Evolutionary conservation across 1,140 invertebrate species (phyloP).

Genomic region (Heterodera schachtii): DNA sequence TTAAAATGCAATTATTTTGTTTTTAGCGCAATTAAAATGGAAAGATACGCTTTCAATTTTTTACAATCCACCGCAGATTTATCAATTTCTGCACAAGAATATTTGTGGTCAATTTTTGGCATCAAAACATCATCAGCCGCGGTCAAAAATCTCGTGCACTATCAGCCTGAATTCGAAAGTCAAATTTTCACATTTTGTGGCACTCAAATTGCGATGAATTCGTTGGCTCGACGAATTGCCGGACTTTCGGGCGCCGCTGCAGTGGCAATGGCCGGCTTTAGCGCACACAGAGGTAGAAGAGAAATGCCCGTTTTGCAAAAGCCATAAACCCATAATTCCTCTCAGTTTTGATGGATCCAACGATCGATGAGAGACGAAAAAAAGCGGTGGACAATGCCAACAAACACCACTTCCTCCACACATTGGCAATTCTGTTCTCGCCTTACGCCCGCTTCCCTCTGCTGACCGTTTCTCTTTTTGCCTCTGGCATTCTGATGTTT

Average conservation of each 20-base stretch:
- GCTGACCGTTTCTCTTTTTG: constrained; percentile 40
- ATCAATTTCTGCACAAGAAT: background rate
- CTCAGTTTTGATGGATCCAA: constrained; percentile 1
- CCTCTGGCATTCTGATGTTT: constrained; percentile 49
- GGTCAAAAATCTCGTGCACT: background rate
- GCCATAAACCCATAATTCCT: constrained; percentile 15
- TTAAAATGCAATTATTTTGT: too few species aligned
- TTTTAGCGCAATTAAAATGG: background rate
- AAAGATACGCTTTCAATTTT: background rate
- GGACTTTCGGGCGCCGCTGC: constrained; percentile 36
- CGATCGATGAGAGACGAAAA: constrained; percentile 40
- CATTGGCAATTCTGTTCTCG: constrained; percentile 33
- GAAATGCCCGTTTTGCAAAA: too few species aligned
- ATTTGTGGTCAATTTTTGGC: constrained; percentile 1
- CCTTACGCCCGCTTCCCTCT: constrained; percentile 35
- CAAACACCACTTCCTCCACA: constrained; percentile 50
- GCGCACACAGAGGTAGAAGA: constrained; percentile 35
- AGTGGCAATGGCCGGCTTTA: constrained; percentile 40
- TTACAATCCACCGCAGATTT: constrained; percentile 1
- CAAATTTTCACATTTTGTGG: background rate
- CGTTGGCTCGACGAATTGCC: constrained; percentile 20
- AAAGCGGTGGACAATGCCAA: constrained; percentile 39
- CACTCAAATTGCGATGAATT: background rate
- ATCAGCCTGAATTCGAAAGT: background rate
- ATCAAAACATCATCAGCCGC: background rate